phyloP scores from a whole-genome alignment of 1,140 invertebrate genomes.

The Coenobita brevimanus region DNA sequence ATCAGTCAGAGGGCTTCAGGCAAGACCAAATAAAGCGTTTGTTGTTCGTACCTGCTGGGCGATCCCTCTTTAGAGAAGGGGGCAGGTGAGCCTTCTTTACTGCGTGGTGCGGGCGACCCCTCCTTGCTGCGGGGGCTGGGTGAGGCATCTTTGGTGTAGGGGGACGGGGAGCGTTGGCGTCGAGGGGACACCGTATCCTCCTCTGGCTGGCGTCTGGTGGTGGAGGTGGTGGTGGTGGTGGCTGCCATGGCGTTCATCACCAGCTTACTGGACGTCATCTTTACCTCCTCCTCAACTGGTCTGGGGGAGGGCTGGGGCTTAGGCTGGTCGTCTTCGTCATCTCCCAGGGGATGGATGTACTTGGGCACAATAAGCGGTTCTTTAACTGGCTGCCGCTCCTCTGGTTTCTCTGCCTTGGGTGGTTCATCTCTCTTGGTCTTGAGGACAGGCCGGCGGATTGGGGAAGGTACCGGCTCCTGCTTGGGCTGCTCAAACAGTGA shows the following conservation, averaged over 20 bases:
- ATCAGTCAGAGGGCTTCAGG: no score
- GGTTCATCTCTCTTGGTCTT: conserved; percentile 3
- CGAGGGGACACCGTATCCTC: conserved; percentile 10
- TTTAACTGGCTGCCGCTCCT: conserved; percentile 52
- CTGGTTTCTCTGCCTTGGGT: conserved; percentile 9
- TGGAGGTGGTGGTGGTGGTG: not conserved
- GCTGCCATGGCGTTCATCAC: conserved; percentile 51
- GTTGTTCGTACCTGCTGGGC: conserved; percentile 15
- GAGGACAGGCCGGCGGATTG: conserved; percentile 28
- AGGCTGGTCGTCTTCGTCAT: conserved; percentile 28
- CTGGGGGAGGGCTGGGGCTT: not conserved
- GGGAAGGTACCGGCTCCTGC: conserved; percentile 34
- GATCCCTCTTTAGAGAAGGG: conserved; percentile 63
- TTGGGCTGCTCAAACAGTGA: conserved; percentile 58
- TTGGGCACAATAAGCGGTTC: conserved; percentile 63
- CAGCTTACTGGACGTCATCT: conserved; percentile 43
- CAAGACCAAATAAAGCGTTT: no score
- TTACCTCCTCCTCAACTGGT: conserved; percentile 17
- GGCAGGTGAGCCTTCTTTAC: conserved; percentile 59
- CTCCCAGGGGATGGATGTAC: conserved; percentile 63
- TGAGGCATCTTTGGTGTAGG: conserved; percentile 26
- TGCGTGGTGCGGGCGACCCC: conserved; percentile 31
- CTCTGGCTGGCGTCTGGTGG: not conserved
- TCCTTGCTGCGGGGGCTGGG: conserved; percentile 13
- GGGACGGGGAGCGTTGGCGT: conserved; percentile 44